A percentile compares a stretch with the other conserved stretches of the same genome.
These are phyloP conservation scores for Istiophorus platypterus DNA, from an alignment of 2,113 vertebrate genomes.

Conservation along the genomic window DNA sequence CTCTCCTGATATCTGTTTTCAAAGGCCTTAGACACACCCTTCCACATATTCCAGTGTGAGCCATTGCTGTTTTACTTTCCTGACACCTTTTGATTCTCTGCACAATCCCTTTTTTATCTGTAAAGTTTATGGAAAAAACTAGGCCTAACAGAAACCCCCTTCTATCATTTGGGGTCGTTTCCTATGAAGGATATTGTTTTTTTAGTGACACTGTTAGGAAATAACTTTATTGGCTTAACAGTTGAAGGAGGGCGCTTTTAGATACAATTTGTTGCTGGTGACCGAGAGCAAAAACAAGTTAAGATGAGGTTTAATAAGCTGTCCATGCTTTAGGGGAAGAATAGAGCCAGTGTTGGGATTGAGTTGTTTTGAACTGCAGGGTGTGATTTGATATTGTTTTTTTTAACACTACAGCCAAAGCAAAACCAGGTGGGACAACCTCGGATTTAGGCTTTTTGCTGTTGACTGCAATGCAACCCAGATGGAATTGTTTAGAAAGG, in stretches of 20 bases:
- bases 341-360: neutral
- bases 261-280: constrained; percentile 5
- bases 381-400: constrained; percentile 34
- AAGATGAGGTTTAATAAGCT: constrained; percentile 30
- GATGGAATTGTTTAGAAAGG: constrained; percentile 32
- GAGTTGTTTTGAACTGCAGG: constrained; percentile 27
- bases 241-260: constrained; percentile 20
- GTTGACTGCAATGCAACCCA: constrained; percentile 31
- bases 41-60: constrained; percentile 40
- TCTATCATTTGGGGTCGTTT: neutral
- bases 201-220: neutral
- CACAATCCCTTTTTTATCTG: constrained; percentile 4
- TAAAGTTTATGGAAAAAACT: neutral
- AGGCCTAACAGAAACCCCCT: constrained; percentile 6
- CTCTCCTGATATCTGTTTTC: constrained; percentile 17
- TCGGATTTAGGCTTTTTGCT: neutral
- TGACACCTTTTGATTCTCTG: constrained; percentile 29
- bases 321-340: neutral
- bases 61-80: constrained; percentile 31
- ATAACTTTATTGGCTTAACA: constrained; percentile 11
- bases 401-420: constrained; percentile 18
- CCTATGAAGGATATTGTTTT: neutral
- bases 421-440: constrained; percentile 24
- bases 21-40: constrained; percentile 32
- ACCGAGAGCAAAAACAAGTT: neutral